These are phyloP conservation scores for Tethea ocularis DNA, from an alignment of 2,888 invertebrate genomes.

Conservation along the genomic window DNA sequence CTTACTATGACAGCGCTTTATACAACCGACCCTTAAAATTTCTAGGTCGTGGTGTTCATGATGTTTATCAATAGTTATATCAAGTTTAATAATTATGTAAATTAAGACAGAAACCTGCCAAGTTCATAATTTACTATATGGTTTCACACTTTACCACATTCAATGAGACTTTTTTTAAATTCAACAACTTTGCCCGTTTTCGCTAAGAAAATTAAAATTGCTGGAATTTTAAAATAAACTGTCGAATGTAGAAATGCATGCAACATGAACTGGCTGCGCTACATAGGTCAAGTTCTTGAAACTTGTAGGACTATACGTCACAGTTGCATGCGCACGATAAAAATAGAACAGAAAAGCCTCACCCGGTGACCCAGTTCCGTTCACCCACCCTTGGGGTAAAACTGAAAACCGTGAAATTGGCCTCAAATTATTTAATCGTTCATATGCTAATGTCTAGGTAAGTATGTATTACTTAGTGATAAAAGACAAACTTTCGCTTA, in stretches of 20 bases:
- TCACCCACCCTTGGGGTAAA: not conserved
- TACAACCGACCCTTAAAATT: too few species aligned
- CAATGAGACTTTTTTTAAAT: too few species aligned
- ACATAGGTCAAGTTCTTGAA: constrained; percentile 51
- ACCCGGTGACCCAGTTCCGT: constrained; percentile 59
- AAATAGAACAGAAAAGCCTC: constrained; percentile 52
- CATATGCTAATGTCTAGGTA: not conserved
- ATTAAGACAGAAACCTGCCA: too few species aligned
- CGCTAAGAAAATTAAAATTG: not conserved
- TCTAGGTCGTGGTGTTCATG: too few species aligned
- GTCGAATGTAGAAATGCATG: not conserved
- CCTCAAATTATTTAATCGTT: not conserved
- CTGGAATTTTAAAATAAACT: constrained; percentile 3
- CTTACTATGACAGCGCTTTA: too few species aligned
- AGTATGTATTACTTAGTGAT: too few species aligned
- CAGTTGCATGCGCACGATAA: constrained; percentile 54
- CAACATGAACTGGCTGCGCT: not conserved
- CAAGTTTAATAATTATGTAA: too few species aligned
- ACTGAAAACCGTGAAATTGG: not conserved
- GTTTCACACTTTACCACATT: too few species aligned
- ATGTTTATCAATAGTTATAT: too few species aligned
- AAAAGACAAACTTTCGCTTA: too few species aligned
- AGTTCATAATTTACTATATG: too few species aligned
- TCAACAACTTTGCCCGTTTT: too few species aligned
- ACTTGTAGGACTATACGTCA: constrained; percentile 61